phyloP scores from a whole-genome alignment of 2,797 vertebrate species.

The Tauraco hartlaubi region DNA sequence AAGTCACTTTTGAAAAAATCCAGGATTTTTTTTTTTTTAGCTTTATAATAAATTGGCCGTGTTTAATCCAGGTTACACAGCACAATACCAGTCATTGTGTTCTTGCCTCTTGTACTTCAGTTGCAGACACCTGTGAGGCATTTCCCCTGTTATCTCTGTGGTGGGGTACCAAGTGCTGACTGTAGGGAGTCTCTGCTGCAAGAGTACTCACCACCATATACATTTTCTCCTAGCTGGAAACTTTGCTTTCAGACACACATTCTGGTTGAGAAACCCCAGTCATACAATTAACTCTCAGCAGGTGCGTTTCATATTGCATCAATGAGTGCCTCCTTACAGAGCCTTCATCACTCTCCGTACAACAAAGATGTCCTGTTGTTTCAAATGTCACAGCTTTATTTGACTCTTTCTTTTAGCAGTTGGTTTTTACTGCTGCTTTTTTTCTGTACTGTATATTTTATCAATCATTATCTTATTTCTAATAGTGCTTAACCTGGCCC shows the following conservation, averaged over 20 bases:
- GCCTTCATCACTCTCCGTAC: not conserved
- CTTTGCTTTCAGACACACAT: not conserved
- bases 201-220: not conserved
- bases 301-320: not conserved
- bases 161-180: not conserved
- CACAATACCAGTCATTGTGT: accelerated
- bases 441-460: not conserved
- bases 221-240: slow-evolving; percentile 40
- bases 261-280: not conserved
- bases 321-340: not conserved
- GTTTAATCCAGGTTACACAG: not conserved
- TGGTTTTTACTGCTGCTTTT: not conserved
- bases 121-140: not conserved
- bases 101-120: not conserved
- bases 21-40: not conserved
- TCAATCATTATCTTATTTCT: not conserved
- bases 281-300: slow-evolving; percentile 26
- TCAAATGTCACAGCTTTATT: not conserved
- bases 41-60: accelerated
- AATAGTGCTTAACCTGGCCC: not conserved
- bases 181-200: not conserved
- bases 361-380: not conserved
- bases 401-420: not conserved
- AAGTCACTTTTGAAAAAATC: not conserved
- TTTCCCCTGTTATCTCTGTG: not conserved